Evolutionary conservation across 1,140 invertebrate genomes (phyloP), one percentile per base, ranked within the genome.

Genomic region (Aphidius gifuensis): DNA sequence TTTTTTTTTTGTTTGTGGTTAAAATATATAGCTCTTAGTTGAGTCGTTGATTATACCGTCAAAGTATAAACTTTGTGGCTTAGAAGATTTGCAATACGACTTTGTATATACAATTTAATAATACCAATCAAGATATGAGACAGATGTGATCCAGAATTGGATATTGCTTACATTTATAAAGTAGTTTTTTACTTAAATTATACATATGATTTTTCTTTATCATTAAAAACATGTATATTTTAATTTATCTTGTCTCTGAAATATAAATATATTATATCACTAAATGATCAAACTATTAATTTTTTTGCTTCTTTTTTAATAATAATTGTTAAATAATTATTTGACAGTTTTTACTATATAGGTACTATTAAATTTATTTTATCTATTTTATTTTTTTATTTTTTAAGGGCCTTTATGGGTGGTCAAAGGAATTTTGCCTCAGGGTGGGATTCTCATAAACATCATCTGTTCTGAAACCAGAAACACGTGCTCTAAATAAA

Each of bases 401-500:
- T 16, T 11, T 53, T 8, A 53, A 53, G 50, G 23, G 38, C 4
- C 8, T 21, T 53, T 53, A 8, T 63, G 61, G 56, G 61, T 63
- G 61, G 61, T 63, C 61, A 43, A 51, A 57, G 16, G 8, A 54
- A 54, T 51, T 38, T 50, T 51, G 68, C 72, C 64, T 38, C 54
- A 58, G 72, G 65, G 68, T 64, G 47, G 61, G 66, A 74, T 72
- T 74, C 69, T 47, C 54, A 60, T 53, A 70, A 32, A 63, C 58
- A 56, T 64, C 73, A 74, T 74, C 72, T 74, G 73, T 65, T 57
- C 42, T 44, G 50, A 32, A 32, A 32, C 23, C 23, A 32, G 61
- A 66, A 74, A 73, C 74, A 74, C 73, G 74, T 74, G 74, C 71
- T 73, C 56, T 39, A 69, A 64, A 75, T 72, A 71, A 73, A 67